These are phyloP conservation scores for Sinhomidia bicolor DNA, from an alignment of 2,888 invertebrate species.

Conservation along the genomic window DNA sequence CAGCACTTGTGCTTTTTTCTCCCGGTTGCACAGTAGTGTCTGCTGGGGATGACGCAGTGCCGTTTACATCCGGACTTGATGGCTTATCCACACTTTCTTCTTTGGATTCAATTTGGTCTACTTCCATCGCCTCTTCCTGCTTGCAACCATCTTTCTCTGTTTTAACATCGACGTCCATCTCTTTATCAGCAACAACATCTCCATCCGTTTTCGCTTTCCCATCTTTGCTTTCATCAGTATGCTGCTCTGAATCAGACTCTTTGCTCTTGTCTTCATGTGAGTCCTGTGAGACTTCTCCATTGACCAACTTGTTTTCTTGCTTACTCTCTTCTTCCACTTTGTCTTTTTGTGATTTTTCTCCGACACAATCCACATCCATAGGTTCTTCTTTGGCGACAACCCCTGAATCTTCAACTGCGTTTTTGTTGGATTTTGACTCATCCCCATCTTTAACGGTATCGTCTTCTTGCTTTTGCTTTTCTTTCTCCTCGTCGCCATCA, in stretches of 20 bases:
- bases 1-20: too few species aligned
- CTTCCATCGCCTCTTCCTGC: slow-evolving; percentile 30
- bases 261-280: slow-evolving; percentile 21
- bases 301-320: neutral
- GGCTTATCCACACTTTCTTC: neutral
- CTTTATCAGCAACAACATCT: too few species aligned
- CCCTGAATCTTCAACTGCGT: slow-evolving; percentile 80
- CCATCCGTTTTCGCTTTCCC: too few species aligned
- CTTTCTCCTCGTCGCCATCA: slow-evolving; percentile 77
- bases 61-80: neutral
- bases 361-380: slow-evolving; percentile 78
- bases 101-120: neutral
- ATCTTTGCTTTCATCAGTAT: neutral
- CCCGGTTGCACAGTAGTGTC: too few species aligned
- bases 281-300: neutral
- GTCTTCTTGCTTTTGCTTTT: slow-evolving; percentile 75
- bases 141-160: slow-evolving; percentile 80
- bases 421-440: slow-evolving; percentile 21
- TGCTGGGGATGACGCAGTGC: neutral
- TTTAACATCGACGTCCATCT: slow-evolving; percentile 82
- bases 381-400: slow-evolving; percentile 68
- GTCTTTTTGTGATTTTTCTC: slow-evolving; percentile 61
- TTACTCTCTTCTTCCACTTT: neutral
- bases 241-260: neutral
- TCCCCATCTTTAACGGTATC: neutral